Conservation (phyloP, 2,113 vertebrate genomes). For the Gracilinanus agilis region DNA sequence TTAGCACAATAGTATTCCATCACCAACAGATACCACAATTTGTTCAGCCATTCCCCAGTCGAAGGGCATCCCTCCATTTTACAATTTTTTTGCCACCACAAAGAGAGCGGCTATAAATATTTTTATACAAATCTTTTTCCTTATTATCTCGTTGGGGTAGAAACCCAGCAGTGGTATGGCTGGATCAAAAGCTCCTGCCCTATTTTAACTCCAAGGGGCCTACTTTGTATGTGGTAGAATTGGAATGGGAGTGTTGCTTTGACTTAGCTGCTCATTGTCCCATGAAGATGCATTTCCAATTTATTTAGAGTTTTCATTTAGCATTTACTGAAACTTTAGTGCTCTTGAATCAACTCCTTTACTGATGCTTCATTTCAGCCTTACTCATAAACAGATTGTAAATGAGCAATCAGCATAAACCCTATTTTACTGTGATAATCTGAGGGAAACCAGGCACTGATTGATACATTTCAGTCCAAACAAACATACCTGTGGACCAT, state of each 20-base stretch:
- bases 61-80: no score
- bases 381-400: constrained; percentile 74
- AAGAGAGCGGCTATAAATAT: no score
- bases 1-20: no score
- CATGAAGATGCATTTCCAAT: not conserved
- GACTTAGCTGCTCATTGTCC: constrained; percentile 37
- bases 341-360: constrained; percentile 64
- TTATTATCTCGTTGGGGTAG: no score
- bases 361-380: constrained; percentile 40
- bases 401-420: constrained; percentile 72
- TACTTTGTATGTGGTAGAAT: not conserved
- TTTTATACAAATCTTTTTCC: no score
- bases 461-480: constrained; percentile 71
- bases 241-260: constrained; percentile 34
- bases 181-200: no score
- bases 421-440: constrained; percentile 53
- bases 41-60: no score
- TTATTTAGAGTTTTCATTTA: constrained; percentile 45
- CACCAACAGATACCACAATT: no score
- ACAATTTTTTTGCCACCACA: no score
- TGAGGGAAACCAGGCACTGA: constrained; percentile 73
- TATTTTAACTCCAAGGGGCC: not conserved
- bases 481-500: constrained; percentile 79
- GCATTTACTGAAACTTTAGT: constrained; percentile 66
- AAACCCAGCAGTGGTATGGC: no score